Base-by-base conservation (phyloP, 1,140 invertebrate species). In the Chrysoperla carnea region DNA sequence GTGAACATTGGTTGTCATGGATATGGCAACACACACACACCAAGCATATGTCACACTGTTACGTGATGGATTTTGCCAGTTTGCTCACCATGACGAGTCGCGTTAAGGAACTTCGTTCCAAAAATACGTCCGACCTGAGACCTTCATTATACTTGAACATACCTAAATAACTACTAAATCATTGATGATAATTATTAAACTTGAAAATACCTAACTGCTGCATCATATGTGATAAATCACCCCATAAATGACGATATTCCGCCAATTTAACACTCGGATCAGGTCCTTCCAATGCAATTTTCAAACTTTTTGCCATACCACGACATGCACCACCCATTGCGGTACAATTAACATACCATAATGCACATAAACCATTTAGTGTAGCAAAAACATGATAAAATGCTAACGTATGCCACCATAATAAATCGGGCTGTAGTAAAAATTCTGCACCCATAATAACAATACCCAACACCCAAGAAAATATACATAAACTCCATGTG, bases 191-290 rank as follows among this genome's bases (percentile, higher is more conserved):
- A n/a, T n/a, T n/a, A n/a, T n/a, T n/a, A n/a, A n/a, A n/a, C n/a
- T n/a, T n/a, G n/a, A n/a, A n/a, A n/a, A 66, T 23, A 23, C 72
- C 75, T 37, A 78, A 54, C 50, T 78, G 75, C 54, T 78, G 75
- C 75, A 77, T 78, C 73, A 77, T 76, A 51, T 78, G 73, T 11
- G 73, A 76, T 8, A 78, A 54, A 52, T 78, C 75, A 33, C n/a
- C 31, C 75, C 75, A 78, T 31, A 78, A 53, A 53, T 76, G 68
- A 8, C 75, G 61, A 52, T 72, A 76, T 46, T 75, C 72, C 0
- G 70, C 72, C 14, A 78, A 55, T 47, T 71, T 70, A 36, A 69
- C 55, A 9, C 74, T 70, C 0, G 74, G 70, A 47, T 74, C 67
- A 15, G 69, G 63, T 4, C 63, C 61, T 36, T 70, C 61, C 3